Evolutionary conservation across 2,888 invertebrate species (phyloP), one percentile per base, ranked within the genome.

Genomic region (Cristatella mucedo): DNA sequence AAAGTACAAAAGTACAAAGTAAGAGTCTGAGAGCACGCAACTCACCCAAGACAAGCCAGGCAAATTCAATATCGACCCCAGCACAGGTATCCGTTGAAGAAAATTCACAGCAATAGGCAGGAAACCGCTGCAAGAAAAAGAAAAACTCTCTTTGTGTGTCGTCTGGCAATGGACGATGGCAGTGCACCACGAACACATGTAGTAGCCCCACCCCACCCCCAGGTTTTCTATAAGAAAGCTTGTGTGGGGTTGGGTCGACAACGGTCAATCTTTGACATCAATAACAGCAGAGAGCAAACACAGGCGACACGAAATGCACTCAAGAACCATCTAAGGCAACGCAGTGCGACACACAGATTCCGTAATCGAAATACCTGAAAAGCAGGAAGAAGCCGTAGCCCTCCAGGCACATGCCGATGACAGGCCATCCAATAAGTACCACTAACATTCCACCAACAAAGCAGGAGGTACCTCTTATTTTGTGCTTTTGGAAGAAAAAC

Each of bases 401-500:
- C 73, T 97, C 97, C 50, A 93, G 74, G 32, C 86, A 71, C 84
- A 99, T 97, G 44, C 97, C 97, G 41, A 93, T 70, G 51, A 97
- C 72, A 1, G 97, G 95, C 81, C 85, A 97, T 7, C 95, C 95
- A 24, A 91, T 63, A 9, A 97, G 72, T 20, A 99, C 93, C 38
- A 93, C 74, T 4, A 78, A 65, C 51, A 97, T 85, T 2, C 97
- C 97, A 11, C 85, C 83, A 57, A 93, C 81, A 68, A 93, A 93
- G 0, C 83, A 78, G 1, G 76, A 68, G 0, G 85, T 80, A 0
- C 84, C 93, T 72, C 82, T 86, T 38, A 83, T 70, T 74, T 95
- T 97, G 64, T 93, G 91, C 49, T 78, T 71, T 70, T 97, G 95
- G 67, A 97, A 97, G 72, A 99, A 97, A 68, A 97, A 99, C 57